Conservation (phyloP, 2,888 invertebrate species). For the Agrotis puta region DNA sequence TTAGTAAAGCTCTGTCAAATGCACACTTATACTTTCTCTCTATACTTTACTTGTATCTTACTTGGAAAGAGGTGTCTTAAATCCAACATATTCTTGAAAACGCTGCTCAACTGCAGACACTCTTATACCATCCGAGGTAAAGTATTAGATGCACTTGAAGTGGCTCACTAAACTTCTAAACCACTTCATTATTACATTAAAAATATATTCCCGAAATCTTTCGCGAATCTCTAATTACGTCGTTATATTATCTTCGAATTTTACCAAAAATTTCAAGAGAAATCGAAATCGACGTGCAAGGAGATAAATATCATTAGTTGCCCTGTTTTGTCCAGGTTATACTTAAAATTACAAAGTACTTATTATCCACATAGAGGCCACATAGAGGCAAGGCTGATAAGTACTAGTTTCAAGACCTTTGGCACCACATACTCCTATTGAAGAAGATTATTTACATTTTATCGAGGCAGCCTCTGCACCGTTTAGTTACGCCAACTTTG, state of each 20-base stretch:
- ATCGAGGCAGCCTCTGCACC: slow-evolving; percentile 2
- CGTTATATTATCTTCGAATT: too few relatives aligned
- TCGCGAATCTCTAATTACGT: too few relatives aligned
- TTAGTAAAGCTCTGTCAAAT: not conserved
- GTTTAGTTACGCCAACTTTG: slow-evolving; percentile 18
- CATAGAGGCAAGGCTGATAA: not conserved
- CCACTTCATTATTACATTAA: too few relatives aligned
- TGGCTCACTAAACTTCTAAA: not conserved
- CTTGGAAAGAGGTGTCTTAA: too few relatives aligned
- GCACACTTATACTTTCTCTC: not conserved
- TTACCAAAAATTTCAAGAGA: too few relatives aligned
- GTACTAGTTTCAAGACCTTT: not conserved
- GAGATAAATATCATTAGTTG: not conserved
- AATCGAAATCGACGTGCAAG: too few relatives aligned
- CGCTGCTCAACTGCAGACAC: too few relatives aligned
- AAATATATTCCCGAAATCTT: not conserved
- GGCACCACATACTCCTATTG: not conserved
- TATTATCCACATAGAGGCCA: not conserved
- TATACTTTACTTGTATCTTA: not conserved
- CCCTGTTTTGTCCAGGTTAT: not conserved
- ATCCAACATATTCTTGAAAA: not conserved
- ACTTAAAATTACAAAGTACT: slow-evolving; percentile 4
- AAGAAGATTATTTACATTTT: not conserved
- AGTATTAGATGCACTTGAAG: slow-evolving; percentile 4
- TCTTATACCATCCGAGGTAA: too few relatives aligned